Base-by-base conservation (phyloP, 2,888 invertebrate genomes). In the Stenodema calcarata region DNA sequence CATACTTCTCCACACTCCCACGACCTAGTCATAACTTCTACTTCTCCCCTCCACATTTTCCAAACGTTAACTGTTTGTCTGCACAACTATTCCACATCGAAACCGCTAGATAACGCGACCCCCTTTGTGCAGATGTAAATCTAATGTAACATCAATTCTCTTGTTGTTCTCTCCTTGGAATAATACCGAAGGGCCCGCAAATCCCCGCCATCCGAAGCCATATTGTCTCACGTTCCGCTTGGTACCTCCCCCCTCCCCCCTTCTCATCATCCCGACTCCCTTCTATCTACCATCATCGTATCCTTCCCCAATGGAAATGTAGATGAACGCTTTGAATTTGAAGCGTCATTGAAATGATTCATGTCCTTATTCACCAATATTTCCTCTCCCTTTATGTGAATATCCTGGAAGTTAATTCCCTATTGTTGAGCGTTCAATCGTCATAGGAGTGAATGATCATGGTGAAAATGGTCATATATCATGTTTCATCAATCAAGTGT, bases 1-100 rank as follows among this genome's bases (percentile, higher is more conserved):
- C 41, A 73, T 73, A 44, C 78, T 44, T 41, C 78, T 44, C 44
- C 78, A 44, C 73, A 73, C 78, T 27, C 78, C 78, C 73, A 73
- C 73, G 73, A 73, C 11, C 30, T 41, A 73, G 73, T 73, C 73
- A 78, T 78, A 78, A 78, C 78, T 78, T 78, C 78, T 78, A 16
- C 27, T 27, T 27, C 78, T 41, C n/a, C 35, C 70, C n/a, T 16
- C 76, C 76, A 76, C n/a, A n/a, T 42, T 23, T 7, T 76, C 54
- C 54, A 76, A 76, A 41, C 44, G 44, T 78, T 78, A 78, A 42
- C 23, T 44, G 44, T 78, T 78, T 18, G 78, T 44, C 42, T 78
- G 44, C 78, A 78, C 78, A 78, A 78, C 78, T 78, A 78, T 78
- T 78, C 44, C 78, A 44, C 78, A 78, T 44, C 78, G 44, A 78